These are phyloP conservation scores for Odocoileus virginianus DNA, from an alignment of 2,113 vertebrate genomes.

Conservation along the genomic window DNA sequence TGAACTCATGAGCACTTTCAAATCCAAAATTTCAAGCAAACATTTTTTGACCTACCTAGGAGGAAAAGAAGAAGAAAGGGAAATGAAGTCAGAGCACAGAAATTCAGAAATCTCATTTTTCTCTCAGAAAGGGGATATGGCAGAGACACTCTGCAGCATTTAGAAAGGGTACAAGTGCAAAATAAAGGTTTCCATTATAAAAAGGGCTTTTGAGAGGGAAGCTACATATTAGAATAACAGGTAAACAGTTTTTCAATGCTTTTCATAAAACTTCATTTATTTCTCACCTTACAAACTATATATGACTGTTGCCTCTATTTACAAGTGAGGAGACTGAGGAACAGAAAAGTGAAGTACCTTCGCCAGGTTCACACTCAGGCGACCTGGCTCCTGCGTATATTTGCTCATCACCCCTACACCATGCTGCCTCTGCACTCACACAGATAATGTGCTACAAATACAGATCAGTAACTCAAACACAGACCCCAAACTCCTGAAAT, in stretches of 20 bases:
- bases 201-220: not conserved
- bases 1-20: not conserved
- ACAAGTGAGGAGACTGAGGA: not conserved
- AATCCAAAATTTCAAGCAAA: not conserved
- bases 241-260: not conserved
- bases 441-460: not conserved
- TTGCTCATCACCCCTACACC: not conserved
- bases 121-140: not conserved
- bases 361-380: not conserved
- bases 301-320: not conserved
- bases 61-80: not conserved
- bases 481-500: not conserved
- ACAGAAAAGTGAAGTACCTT: not conserved
- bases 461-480: not conserved
- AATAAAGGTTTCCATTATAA: not conserved
- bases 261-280: not conserved
- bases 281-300: not conserved
- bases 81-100: not conserved
- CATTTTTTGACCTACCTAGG: not conserved
- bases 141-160: not conserved
- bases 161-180: not conserved
- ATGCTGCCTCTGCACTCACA: not conserved
- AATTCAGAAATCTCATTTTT: not conserved
- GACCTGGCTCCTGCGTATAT: fast-evolving
- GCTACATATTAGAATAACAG: not conserved